Base-by-base conservation (phyloP, 2,113 vertebrate genomes). In the Eurystomus gularis region DNA sequence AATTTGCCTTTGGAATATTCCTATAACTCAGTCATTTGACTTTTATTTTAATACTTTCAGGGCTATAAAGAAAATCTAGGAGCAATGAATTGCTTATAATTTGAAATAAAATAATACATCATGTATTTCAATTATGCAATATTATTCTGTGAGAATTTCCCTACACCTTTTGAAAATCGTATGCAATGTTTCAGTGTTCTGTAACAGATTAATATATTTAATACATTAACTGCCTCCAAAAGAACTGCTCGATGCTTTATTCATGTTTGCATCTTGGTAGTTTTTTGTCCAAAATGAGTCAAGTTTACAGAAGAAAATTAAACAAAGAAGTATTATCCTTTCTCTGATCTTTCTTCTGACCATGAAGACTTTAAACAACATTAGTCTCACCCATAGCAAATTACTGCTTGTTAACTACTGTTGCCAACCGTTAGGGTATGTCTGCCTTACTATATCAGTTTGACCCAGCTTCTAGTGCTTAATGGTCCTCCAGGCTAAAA, bases 401-500 rank as follows among this genome's bases (percentile, higher is more conserved):
- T 97, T 97, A 96, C 95, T 94, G 95, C 95, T 96, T 92, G 97
- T 98, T 98, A 98, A 98, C 97, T 94, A 97, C 96, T 93, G 97
- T 97, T 97, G 96, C 97, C 97, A 97, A 96, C 96, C 77, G 80
- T 96, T 95, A 94, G 97, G 96, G 81, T 97, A 65, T 51, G 95
- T 98, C 97, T 98, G 98, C 97, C 88, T 96, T 86, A 93, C 98
- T 98, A 90, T 98, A 98, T 98, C 98, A 98, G 97, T 98, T 97
- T 98, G 98, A 98, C 98, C 98, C 96, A 98, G 98, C 98, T 98
- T 98, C 97, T 97, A 98, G 94, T 96, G 98, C 97, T 98, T 99
- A 99, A 99, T 99, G 98, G 99, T 99, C 98, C 98, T 98, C 98
- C 94, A 98, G 99, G 98, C 98, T 98, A 98, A 98, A 98, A 98